Conservation (phyloP, 2,888 invertebrate species). For the Meloe dianella region DNA sequence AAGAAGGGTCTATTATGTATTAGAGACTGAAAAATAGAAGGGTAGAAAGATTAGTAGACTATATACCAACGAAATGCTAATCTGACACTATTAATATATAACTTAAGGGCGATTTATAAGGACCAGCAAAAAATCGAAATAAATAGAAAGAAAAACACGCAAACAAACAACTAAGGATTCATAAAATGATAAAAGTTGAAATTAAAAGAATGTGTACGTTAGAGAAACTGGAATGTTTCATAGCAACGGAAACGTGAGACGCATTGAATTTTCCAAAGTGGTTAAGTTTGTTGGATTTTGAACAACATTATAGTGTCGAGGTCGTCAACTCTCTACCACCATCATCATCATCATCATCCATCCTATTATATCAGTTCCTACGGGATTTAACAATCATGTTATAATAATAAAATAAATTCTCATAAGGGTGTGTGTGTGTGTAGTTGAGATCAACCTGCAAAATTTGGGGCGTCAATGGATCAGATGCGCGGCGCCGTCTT, state of each 20-base stretch:
- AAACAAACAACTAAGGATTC: not conserved
- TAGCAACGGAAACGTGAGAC: slow-evolving; percentile 56
- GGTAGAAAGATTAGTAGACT: slow-evolving; percentile 26
- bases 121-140: not conserved
- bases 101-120: not conserved
- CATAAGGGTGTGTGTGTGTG: not conserved
- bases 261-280: slow-evolving; percentile 57
- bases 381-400: slow-evolving; percentile 17
- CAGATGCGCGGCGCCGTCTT: slow-evolving; percentile 31
- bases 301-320: slow-evolving; percentile 55
- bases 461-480: slow-evolving; percentile 23
- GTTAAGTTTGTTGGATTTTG: slow-evolving; percentile 57
- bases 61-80: slow-evolving; percentile 51
- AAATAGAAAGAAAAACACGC: not conserved
- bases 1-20: slow-evolving; percentile 4
- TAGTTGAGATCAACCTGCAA: not conserved
- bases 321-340: slow-evolving; percentile 36
- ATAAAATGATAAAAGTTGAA: too few relatives aligned
- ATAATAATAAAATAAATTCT: not conserved
- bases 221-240: slow-evolving; percentile 50
- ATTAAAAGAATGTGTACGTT: too few relatives aligned
- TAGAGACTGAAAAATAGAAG: not conserved
- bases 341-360: too few relatives aligned
- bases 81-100: slow-evolving; percentile 44
- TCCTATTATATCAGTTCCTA: slow-evolving; percentile 32